Evolutionary conservation across 2,113 vertebrate genomes (phyloP), one percentile per base, ranked within the genome.

Genomic region (Neomonachus schauinslandi): DNA sequence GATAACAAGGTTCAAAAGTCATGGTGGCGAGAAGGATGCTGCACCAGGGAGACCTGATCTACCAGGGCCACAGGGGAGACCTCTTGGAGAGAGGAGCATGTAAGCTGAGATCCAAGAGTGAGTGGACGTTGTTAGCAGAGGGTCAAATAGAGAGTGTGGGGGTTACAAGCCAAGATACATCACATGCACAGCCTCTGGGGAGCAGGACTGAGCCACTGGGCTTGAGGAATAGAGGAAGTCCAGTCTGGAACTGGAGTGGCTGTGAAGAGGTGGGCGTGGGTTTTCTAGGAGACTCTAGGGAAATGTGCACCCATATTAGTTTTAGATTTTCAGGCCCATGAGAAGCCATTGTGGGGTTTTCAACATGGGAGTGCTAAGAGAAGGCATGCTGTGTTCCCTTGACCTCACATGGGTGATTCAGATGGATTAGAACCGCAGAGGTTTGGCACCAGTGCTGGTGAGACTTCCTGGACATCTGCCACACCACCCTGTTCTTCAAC

Each of bases 401-500:
- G 28, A 55, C 51, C 3, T 55, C 51, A 55, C 0, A 0, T 11
- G 57, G 39, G 71, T 24, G 1, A 5, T 46, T 46, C 24, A 5
- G 59, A 2, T 9, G 46, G 36, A 13, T 24, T 9, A 26, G 72
- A 19, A 28, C 28, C 4, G 0, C 14, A 28, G 26, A 15, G 15
- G 2, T 39, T 33, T 4, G 16, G 51, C 7, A 1, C 72, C 1
- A 13, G 10, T 16, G 89, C 8, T 3, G 61, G 49, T 2, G 61
- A 19, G 39, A 0, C 9, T 5, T 39, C 11, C 3, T 7, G 8
- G 24, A 28, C 67, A 0, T 2, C 2, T 69, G 16, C 33, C 33
- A 33, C 24, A 21, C 33, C 59, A 15, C 13, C 9, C 26, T 3
- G 24, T 26, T n/a, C 57, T 8, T 46, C 22, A n/a, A 0, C 22